Percentiles rank a stretch among this genome's conserved stretches.
Conservation (phyloP, 2,113 vertebrate species). For the Nerophis lumbriciformis region DNA sequence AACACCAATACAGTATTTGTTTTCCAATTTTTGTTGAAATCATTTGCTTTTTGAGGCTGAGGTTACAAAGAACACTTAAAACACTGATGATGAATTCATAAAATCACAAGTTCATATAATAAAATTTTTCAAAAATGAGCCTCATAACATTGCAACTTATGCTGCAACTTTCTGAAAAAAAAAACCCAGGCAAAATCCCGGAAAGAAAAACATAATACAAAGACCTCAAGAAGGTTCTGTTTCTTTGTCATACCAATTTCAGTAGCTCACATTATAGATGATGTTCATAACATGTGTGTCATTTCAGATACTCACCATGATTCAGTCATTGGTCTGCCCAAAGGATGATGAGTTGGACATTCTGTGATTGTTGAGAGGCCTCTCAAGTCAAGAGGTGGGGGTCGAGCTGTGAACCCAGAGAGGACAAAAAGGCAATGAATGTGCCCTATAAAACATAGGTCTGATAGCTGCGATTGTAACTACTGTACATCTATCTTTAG, state of each 20-base stretch:
- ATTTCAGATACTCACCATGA: slow-evolving; percentile 74
- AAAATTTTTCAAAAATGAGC: no score
- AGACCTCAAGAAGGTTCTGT: background rate
- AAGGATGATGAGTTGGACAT: slow-evolving; percentile 68
- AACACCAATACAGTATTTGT: no score
- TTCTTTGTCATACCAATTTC: background rate
- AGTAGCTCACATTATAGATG: background rate
- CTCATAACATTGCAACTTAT: no score
- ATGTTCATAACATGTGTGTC: background rate
- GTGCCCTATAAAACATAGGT: background rate
- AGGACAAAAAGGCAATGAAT: slow-evolving; percentile 1
- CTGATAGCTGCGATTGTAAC: slow-evolving; percentile 3
- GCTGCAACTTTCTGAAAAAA: no score
- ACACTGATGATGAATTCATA: no score
- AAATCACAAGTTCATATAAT: no score
- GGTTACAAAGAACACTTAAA: no score
- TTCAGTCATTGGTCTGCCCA: slow-evolving; percentile 81
- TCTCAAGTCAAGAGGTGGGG: slow-evolving; percentile 87
- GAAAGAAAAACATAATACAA: background rate
- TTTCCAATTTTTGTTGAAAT: no score
- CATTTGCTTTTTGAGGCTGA: no score
- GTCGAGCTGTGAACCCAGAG: slow-evolving; percentile 73
- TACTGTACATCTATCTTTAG: background rate
- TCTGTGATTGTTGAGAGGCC: slow-evolving; percentile 90
- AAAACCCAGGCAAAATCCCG: no score